These are phyloP conservation scores for human (Homo sapiens) DNA, from an alignment of 2,113 vertebrate genomes.

Conservation along the genomic window GRCh38 chr15:86763001-86763500, in stretches of 20 bases:
- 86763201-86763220: neutral
- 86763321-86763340: neutral
- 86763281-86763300: neutral
- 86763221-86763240: neutral
- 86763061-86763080: accelerated
- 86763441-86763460: neutral
- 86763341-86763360: neutral
- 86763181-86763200: neutral
- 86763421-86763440: neutral
- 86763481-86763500: neutral
- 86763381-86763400: neutral
- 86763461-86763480: neutral
- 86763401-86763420: neutral
- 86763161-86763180: too few species aligned
- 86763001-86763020: neutral
- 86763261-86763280: neutral
- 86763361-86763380: neutral
- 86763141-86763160: neutral
- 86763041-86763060: neutral
- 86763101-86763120: neutral
- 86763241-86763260: too few species aligned
- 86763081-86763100: neutral
- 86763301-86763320: neutral
- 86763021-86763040: neutral
- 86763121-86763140: neutral